Evolutionary conservation across 2,113 vertebrate species (phyloP).

Genomic region (Phodopus roborovskii): DNA sequence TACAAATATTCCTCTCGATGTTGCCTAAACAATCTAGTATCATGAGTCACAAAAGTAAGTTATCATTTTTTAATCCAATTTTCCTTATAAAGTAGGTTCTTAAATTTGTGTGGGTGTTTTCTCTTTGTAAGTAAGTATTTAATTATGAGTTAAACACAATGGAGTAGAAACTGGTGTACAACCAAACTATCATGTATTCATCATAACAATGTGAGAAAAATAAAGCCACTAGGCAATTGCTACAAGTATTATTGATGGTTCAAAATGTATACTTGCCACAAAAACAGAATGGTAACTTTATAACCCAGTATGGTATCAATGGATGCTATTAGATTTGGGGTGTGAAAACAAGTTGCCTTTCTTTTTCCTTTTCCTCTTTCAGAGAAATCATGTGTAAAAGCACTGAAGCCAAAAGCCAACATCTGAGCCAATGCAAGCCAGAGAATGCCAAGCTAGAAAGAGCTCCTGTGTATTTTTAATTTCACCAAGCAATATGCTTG

Average conservation of each 20-base stretch:
- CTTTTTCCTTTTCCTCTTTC: conserved; percentile 48
- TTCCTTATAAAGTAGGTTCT: background rate
- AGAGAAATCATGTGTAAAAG: conserved; percentile 44
- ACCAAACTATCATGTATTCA: background rate
- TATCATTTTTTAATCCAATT: background rate
- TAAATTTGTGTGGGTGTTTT: background rate
- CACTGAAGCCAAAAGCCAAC: conserved; percentile 33
- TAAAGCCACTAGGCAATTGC: background rate
- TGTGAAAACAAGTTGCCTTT: conserved; percentile 39
- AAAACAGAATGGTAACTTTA: background rate
- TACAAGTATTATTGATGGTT: background rate
- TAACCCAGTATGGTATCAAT: background rate
- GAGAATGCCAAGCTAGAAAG: background rate
- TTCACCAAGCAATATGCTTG: conserved; percentile 55
- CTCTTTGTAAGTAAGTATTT: conserved; percentile 17
- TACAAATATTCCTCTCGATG: background rate
- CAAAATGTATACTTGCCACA: conserved; percentile 21
- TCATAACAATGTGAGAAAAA: background rate
- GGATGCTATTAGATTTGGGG: background rate
- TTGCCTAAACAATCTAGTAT: background rate
- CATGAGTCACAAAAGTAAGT: background rate
- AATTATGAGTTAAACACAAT: conserved; percentile 1
- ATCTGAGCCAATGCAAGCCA: conserved; percentile 30
- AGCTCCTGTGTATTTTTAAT: conserved; percentile 56
- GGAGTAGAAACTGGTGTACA: background rate